Evolutionary conservation across 2,888 invertebrate species (phyloP), one percentile per base, ranked within the genome.

Genomic region (Acleris laterana): DNA sequence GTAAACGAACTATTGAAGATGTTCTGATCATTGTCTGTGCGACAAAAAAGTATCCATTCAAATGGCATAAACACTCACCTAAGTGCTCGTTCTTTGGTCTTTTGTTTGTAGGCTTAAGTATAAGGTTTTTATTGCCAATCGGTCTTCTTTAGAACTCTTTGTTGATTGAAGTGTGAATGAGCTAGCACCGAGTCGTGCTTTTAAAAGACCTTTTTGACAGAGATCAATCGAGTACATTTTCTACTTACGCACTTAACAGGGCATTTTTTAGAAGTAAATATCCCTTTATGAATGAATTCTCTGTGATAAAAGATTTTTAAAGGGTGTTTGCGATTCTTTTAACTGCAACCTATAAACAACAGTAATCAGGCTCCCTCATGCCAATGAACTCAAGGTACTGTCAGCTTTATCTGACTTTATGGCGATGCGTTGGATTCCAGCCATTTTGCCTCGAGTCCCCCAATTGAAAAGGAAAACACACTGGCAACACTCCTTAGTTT

Each of bases 131-230:
- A 38, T n/a, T n/a, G 16, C 38, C 50, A 28, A 60, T 65, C 55
- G 49, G 60, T 65, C 50, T 55, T 60, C 60, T 60, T 56, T 56
- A 50, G 25, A 65, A 60, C 55, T 60, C 28, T 44, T 58, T 55
- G 50, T 62, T 50, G 55, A 44, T 56, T 22, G 64, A 64, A 53
- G 55, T 60, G 64, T 60, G 53, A 65, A 55, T 55, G 59, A 60
- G 17, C 22, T 22, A 17, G 25, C n/a, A 48, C 28, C n/a, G 25
- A 9, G 49, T 17, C 19, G 25, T 22, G 44, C 20, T 20, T 17
- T 51, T 51, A 19, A 60, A 60, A 44, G 44, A 60, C 55, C 60
- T 56, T 50, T 60, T 60, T 20, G 44, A 57, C n/a, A 20, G n/a
- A 65, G 53, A 56, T 60, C 64, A 55, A 60, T 51, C 20, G 57